phyloP scores from a whole-genome alignment of 2,113 vertebrate genomes.

The Hylia prasina region DNA sequence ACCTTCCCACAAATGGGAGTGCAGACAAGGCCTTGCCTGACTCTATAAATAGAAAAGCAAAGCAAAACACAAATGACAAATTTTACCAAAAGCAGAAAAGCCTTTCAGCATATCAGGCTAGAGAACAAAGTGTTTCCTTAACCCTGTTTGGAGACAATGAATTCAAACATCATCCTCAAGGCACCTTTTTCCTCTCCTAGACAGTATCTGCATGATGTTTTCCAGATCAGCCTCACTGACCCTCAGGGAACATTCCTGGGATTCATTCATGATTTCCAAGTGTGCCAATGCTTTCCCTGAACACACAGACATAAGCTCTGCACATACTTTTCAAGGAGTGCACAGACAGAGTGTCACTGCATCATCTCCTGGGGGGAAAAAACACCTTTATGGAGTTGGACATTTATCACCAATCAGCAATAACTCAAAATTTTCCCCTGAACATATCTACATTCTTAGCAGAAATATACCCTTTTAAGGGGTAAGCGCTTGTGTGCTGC shows the following conservation, averaged over 20 bases:
- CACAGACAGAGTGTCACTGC: not conserved
- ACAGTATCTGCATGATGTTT: not conserved
- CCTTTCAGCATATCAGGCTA: not conserved
- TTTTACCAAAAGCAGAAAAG: not conserved
- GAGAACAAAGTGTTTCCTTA: not conserved
- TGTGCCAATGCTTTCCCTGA: not conserved
- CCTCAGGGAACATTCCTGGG: not conserved
- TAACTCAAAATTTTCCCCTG: not conserved
- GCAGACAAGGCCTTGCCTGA: not conserved
- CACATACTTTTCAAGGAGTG: not conserved
- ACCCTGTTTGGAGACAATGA: not conserved
- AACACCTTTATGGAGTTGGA: not conserved
- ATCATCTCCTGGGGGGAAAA: fast-evolving
- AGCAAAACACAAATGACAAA: not conserved
- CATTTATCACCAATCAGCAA: not conserved
- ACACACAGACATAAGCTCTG: not conserved
- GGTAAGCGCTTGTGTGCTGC: not conserved
- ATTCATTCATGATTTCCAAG: not conserved
- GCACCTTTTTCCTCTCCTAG: not conserved
- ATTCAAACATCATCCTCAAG: not conserved
- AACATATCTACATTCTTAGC: not conserved
- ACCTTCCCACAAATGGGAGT: not conserved
- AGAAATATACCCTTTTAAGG: not conserved
- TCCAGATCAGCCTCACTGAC: not conserved
- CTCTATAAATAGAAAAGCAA: not conserved